Conservation (phyloP, 1,140 invertebrate genomes). For the Magallana angulata region DNA sequence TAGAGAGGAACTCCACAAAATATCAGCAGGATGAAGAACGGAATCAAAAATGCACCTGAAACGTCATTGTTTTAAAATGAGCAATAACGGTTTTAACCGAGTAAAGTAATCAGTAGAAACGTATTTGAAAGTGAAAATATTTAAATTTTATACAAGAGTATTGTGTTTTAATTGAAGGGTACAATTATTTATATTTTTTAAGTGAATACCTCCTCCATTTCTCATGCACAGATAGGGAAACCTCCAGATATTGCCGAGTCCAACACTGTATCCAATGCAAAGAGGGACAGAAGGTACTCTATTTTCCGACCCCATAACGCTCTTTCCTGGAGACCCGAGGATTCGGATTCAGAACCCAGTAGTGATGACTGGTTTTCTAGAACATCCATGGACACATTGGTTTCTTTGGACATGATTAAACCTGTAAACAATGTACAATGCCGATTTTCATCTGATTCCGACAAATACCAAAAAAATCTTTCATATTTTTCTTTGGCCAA, state of each 20-base stretch:
- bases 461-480: too few species aligned
- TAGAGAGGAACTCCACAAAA: constrained; percentile 67
- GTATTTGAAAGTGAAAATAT: too few species aligned
- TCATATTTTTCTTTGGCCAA: too few species aligned
- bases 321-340: neutral
- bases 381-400: neutral
- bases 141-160: too few species aligned
- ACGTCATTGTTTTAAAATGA: too few species aligned
- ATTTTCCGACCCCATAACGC: constrained; percentile 28
- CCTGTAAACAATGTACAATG: too few species aligned
- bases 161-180: too few species aligned
- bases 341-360: neutral
- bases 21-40: constrained; percentile 68
- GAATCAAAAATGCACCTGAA: constrained; percentile 68
- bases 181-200: too few species aligned
- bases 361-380: neutral
- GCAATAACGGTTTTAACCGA: too few species aligned
- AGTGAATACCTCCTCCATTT: constrained; percentile 12
- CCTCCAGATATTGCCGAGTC: constrained; percentile 40
- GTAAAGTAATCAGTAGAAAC: too few species aligned
- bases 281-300: constrained; percentile 19
- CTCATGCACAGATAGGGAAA: constrained; percentile 29
- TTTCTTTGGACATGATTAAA: neutral
- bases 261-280: constrained; percentile 15
- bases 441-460: too few species aligned